phyloP scores from a whole-genome alignment of 1,140 invertebrate genomes.

The Rhagoletis zephyria region DNA sequence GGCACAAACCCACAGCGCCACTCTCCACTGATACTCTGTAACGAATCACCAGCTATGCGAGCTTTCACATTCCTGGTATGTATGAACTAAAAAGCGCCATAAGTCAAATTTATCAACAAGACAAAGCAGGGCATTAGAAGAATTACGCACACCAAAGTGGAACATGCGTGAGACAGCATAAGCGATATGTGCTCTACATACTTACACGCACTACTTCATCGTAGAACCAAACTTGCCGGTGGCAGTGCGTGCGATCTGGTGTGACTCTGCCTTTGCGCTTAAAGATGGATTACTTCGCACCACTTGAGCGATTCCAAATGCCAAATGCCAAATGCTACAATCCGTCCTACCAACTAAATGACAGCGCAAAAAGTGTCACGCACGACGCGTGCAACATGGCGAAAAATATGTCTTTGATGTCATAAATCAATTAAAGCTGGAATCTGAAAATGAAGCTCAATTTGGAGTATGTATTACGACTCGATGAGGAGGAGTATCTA shows the following conservation, averaged over 20 bases:
- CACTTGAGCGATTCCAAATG: constrained; percentile 52
- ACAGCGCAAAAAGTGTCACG: constrained; percentile 63
- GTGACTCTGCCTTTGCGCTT: neutral
- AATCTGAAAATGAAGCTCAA: constrained; percentile 40
- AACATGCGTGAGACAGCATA: constrained; percentile 22
- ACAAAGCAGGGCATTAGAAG: constrained; percentile 55
- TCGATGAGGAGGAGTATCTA: too few species aligned
- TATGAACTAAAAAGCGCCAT: constrained; percentile 58
- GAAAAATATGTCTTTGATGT: constrained; percentile 73
- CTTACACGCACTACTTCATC: neutral
- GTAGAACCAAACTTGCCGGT: constrained; percentile 4
- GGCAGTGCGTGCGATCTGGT: neutral
- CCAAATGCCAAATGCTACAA: neutral
- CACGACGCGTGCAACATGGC: constrained; percentile 73
- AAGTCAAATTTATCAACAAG: constrained; percentile 74
- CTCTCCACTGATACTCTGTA: neutral
- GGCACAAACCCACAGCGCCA: neutral
- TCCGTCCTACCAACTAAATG: neutral
- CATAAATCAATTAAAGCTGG: constrained; percentile 71
- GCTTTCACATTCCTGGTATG: neutral
- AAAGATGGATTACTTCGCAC: constrained; percentile 58
- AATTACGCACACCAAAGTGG: constrained; percentile 55
- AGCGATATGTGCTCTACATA: neutral
- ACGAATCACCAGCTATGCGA: neutral
- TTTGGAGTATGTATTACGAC: neutral